phyloP scores from a whole-genome alignment of 2,113 vertebrate genomes.

The Dipodomys spectabilis region DNA sequence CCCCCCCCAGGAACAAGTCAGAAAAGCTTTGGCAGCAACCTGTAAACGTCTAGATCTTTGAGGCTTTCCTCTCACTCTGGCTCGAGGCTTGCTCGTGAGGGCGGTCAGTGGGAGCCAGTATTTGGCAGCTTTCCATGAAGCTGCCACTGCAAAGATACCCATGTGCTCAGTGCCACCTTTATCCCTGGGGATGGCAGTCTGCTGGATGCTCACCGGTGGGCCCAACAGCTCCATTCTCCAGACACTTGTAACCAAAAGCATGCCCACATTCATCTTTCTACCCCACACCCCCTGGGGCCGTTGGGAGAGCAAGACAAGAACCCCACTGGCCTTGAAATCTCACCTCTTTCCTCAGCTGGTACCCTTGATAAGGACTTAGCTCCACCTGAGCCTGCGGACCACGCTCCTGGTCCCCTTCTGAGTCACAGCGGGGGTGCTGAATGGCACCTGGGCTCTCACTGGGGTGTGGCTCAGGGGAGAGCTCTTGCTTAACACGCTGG shows the following conservation, averaged over 20 bases:
- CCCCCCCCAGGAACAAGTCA: background rate
- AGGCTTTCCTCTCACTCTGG: no score
- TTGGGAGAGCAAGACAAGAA: background rate
- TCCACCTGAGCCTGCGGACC: background rate
- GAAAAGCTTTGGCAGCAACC: background rate
- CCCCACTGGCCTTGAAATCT: background rate
- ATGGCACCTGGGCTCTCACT: no score
- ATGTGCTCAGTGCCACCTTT: fast-evolving
- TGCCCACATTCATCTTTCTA: fast-evolving
- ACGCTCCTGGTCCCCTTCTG: background rate
- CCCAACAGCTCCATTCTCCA: background rate
- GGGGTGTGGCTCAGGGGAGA: background rate
- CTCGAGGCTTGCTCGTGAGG: no score
- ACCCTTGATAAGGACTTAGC: no score
- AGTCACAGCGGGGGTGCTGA: background rate
- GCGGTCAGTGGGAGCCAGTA: no score
- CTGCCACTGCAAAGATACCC: no score
- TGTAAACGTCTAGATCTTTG: no score
- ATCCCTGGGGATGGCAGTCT: fast-evolving
- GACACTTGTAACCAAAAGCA: background rate
- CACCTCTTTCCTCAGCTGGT: fast-evolving
- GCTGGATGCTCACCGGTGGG: fast-evolving
- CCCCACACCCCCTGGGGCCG: fast-evolving
- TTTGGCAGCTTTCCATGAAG: no score
- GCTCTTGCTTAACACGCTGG: background rate